Percentiles rank a stretch among this genome's conserved stretches.
Conservation (phyloP, 2,888 invertebrate species). For the Sialis lutaria region DNA sequence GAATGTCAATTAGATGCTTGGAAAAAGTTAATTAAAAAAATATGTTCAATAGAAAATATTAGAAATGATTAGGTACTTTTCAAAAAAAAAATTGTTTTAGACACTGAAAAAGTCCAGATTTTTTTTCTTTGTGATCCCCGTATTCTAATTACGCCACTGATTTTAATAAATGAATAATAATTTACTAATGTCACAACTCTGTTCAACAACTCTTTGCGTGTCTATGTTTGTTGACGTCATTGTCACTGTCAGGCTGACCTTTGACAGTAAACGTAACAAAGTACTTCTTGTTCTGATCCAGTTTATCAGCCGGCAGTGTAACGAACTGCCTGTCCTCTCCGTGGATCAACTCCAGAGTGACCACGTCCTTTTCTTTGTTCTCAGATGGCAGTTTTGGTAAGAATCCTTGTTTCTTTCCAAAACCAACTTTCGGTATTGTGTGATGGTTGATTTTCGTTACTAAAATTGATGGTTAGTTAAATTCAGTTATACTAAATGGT, state of each 20-base stretch:
- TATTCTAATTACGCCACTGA: no score
- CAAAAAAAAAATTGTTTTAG: no score
- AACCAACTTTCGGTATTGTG: constrained; percentile 55
- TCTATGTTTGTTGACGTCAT: constrained; percentile 23
- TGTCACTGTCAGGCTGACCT: constrained; percentile 42
- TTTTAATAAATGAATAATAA: no score
- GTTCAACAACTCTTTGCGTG: constrained; percentile 27
- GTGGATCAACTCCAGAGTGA: constrained; percentile 66
- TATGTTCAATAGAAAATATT: no score
- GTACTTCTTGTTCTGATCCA: constrained; percentile 79
- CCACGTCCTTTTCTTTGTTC: constrained; percentile 27
- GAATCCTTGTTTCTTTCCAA: constrained; percentile 29
- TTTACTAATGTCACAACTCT: neutral
- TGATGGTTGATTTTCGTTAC: constrained; percentile 68
- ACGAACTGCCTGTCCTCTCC: constrained; percentile 74
- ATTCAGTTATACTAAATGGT: no score
- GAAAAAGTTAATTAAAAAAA: no score
- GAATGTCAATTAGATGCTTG: no score
- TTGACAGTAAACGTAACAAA: constrained; percentile 87
- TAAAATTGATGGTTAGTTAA: constrained; percentile 23
- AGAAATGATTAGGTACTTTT: no score
- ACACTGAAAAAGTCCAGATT: no score
- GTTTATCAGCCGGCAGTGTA: constrained; percentile 68
- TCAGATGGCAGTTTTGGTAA: constrained; percentile 44
- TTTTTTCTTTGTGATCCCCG: no score